Evolutionary conservation across 1,140 invertebrate genomes (phyloP).

Genomic region (Aricia agestis): DNA sequence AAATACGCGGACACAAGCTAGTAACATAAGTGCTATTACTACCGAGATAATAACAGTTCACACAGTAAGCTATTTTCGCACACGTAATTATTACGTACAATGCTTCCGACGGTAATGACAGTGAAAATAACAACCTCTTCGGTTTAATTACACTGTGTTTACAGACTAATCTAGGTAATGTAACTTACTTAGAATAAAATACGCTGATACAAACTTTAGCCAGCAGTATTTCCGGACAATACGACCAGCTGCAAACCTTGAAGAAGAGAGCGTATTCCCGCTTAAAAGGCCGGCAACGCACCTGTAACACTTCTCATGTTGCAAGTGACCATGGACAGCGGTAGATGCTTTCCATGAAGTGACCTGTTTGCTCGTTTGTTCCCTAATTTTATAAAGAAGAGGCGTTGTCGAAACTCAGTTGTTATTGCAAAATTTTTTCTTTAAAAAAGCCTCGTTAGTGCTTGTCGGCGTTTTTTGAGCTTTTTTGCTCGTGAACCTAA

Average conservation of each 20-base stretch:
- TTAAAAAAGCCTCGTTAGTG: not conserved
- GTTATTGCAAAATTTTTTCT: not conserved
- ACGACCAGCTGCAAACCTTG: too few relatives aligned
- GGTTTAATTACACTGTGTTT: not conserved
- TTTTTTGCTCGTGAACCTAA: not conserved
- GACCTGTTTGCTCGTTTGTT: too few relatives aligned
- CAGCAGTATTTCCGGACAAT: too few relatives aligned
- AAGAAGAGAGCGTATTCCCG: too few relatives aligned
- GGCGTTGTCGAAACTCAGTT: not conserved
- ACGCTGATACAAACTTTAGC: too few relatives aligned
- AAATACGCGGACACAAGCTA: not conserved
- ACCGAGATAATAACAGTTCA: not conserved
- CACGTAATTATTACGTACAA: not conserved
- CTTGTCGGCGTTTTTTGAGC: not conserved
- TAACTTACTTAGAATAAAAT: too few relatives aligned
- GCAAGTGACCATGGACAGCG: too few relatives aligned
- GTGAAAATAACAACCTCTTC: not conserved
- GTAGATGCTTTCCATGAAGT: too few relatives aligned
- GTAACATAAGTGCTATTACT: not conserved
- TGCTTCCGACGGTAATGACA: not conserved
- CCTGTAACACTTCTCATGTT: too few relatives aligned
- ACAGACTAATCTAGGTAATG: not conserved
- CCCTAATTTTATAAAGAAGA: too few relatives aligned
- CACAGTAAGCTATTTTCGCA: constrained; percentile 1
- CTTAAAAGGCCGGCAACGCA: too few relatives aligned